These are phyloP conservation scores for Callaeas wilsoni DNA, from an alignment of 2,113 vertebrate species.

Conservation along the genomic window DNA sequence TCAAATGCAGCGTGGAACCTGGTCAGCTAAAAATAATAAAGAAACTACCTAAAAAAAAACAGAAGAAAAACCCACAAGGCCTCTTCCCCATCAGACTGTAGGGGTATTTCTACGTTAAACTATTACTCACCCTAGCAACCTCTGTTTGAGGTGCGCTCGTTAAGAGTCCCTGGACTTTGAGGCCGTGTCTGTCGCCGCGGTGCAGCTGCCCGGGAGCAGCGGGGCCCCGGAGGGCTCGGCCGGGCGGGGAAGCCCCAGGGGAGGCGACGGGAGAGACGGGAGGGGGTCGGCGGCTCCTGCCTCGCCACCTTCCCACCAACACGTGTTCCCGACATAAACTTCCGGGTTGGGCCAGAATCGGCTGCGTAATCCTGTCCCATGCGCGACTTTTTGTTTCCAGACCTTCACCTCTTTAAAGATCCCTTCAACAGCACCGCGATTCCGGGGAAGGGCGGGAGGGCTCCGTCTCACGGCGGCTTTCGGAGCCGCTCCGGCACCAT, in stretches of 20 bases:
- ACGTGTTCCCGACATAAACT: constrained; percentile 82
- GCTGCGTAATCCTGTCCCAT: constrained; percentile 64
- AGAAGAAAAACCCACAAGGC: not conserved
- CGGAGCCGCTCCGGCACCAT: not conserved
- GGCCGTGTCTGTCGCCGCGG: not conserved
- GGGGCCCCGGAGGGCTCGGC: not conserved
- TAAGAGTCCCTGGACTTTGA: constrained; percentile 6
- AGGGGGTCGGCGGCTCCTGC: constrained; percentile 4
- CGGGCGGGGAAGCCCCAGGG: not conserved
- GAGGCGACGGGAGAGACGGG: not conserved
- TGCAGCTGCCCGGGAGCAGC: not conserved
- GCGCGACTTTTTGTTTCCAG: constrained; percentile 39
- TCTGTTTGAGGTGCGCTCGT: not conserved
- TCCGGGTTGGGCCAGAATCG: constrained; percentile 74
- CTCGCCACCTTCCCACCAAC: constrained; percentile 55
- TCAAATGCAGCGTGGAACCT: rapidly evolving
- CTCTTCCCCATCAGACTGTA: not conserved
- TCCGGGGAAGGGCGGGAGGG: not conserved
- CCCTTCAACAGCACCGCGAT: not conserved
- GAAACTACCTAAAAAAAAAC: not conserved
- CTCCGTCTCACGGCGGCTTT: not conserved
- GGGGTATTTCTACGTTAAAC: not conserved
- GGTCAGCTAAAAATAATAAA: not conserved
- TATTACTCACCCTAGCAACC: constrained; percentile 53
- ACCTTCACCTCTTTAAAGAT: not conserved